A percentile compares a stretch with the other conserved stretches of the same genome.
phyloP scores from a whole-genome alignment of 2,888 invertebrate genomes.

The Philopedon plagiatum region DNA sequence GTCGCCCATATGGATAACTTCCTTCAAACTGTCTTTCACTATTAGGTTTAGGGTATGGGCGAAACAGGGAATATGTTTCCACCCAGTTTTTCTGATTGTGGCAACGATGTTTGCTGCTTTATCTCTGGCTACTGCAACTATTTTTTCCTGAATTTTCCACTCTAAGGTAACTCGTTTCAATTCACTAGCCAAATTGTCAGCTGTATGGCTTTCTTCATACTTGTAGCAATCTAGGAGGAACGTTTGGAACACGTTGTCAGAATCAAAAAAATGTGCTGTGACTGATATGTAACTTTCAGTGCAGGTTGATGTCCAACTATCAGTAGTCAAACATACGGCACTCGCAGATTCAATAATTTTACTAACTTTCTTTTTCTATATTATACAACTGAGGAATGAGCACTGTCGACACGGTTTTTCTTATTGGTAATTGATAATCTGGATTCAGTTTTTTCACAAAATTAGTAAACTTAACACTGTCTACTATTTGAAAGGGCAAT shows the following conservation, averaged over 20 bases:
- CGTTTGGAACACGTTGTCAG: neutral
- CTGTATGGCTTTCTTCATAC: constrained; percentile 4
- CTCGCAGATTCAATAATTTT: neutral
- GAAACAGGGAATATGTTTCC: constrained; percentile 31
- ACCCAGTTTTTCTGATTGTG: neutral
- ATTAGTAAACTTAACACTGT: constrained; percentile 16
- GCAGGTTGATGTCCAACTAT: constrained; percentile 15
- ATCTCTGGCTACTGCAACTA: constrained; percentile 4
- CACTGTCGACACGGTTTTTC: constrained; percentile 17
- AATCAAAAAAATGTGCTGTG: constrained; percentile 14
- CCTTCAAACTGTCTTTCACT: constrained; percentile 14
- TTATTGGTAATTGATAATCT: constrained; percentile 15
- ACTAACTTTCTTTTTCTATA: neutral
- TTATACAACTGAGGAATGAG: constrained; percentile 1
- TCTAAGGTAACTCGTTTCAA: neutral
- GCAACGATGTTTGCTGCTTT: constrained; percentile 14
- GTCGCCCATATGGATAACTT: neutral
- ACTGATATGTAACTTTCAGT: constrained; percentile 12
- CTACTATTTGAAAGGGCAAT: constrained; percentile 34
- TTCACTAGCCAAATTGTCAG: neutral
- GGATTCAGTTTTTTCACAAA: constrained; percentile 29
- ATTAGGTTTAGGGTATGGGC: constrained; percentile 44
- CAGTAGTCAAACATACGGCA: constrained; percentile 8
- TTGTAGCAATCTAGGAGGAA: neutral
- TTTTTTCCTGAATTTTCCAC: constrained; percentile 31